These are phyloP conservation scores for Brenthis hecate DNA, from an alignment of 2,888 invertebrate genomes.

Conservation along the genomic window DNA sequence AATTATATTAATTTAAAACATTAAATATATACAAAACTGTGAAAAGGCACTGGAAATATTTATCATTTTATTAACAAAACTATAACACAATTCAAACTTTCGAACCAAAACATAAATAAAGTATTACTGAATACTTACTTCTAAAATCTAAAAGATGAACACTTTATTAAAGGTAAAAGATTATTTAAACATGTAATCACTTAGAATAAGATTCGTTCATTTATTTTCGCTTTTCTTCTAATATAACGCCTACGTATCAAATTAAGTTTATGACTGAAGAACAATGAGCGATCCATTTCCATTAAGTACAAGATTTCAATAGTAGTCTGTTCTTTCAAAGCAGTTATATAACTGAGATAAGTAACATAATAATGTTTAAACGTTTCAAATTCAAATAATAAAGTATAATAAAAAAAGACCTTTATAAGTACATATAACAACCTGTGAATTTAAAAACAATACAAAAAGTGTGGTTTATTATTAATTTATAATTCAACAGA, in stretches of 20 bases:
- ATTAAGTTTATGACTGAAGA: background rate
- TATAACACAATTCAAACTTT: background rate
- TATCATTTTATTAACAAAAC: background rate
- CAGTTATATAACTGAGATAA: background rate
- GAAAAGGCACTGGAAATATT: constrained; percentile 7
- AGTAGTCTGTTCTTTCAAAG: too few species aligned
- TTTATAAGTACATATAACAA: background rate
- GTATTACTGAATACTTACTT: too few species aligned
- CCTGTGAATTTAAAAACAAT: background rate
- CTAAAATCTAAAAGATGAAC: too few species aligned
- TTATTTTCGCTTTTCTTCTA: background rate
- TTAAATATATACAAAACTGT: background rate
- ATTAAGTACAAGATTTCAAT: too few species aligned
- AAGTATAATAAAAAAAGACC: background rate
- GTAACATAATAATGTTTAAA: background rate
- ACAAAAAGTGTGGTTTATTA: background rate
- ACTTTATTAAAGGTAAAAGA: background rate
- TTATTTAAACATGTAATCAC: background rate
- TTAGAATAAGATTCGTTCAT: background rate
- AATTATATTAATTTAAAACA: background rate
- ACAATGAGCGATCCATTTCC: background rate
- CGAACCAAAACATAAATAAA: too few species aligned
- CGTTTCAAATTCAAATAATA: background rate
- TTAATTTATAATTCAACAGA: background rate
- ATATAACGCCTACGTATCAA: background rate